Base-by-base conservation (phyloP, 1,140 invertebrate genomes). In the Drosophila trapezifrons region DNA sequence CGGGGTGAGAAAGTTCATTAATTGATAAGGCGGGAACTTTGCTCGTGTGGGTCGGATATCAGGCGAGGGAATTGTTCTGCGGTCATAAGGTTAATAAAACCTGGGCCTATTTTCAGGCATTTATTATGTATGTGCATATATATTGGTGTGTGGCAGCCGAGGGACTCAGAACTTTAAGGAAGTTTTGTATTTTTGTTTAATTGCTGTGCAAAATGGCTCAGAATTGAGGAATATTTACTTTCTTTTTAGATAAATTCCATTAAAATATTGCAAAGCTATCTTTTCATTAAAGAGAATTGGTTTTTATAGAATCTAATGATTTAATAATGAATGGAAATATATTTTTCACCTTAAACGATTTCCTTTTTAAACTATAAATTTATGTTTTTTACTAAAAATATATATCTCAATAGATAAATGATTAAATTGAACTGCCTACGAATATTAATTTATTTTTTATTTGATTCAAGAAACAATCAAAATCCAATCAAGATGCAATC, bases 1-100 rank as follows among this genome's bases (percentile, higher is more conserved):
- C 56, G 42, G 40, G 67, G 60, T 65, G 71, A 67, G 57, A 71
- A 74, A 63, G 75, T 82, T 78, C 66, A 82, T 82, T 86, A 78
- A 87, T 82, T 86, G 79, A 82, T 79, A 69, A 76, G 76, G 55
- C 62, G 37, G 63, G 12, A 63, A 55, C 42, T 51, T 38, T 42
- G 47, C 47, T 37, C 37, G 18, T 73, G 70, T 63, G 71, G n/a
- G 57, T 29, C 58, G 58, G 27, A 65, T 29, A 59, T 74, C 58
- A 63, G 40, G 18, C 38, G 10, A 59, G 73, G 73, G 62, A 76
- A 76, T 76, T 76, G 60, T 76, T 66, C 66, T 58, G 37, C 27
- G 66, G 52, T 42, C 65, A 67, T 22, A n/a, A n/a, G n/a, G 64
- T 70, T 71, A 57, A 70, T 71, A 72, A 71, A 71, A 32, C 51